These are phyloP conservation scores for Somateria mollissima DNA, from an alignment of 2,797 vertebrate species.

Conservation along the genomic window DNA sequence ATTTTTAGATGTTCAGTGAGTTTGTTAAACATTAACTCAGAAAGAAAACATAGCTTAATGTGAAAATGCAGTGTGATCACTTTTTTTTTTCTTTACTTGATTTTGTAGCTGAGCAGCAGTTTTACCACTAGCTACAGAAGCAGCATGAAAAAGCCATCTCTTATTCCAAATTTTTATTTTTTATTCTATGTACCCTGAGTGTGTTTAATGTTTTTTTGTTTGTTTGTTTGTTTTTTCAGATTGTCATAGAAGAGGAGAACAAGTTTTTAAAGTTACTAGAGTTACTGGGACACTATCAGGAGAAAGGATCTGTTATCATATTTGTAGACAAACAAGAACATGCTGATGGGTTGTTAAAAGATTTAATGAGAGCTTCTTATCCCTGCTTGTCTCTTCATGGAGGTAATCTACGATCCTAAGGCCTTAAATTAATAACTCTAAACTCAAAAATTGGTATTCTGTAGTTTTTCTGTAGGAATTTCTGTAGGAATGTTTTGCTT, in stretches of 20 bases:
- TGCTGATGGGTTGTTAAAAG: conserved; percentile 92
- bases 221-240: conserved; percentile 75
- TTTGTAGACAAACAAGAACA: conserved; percentile 99
- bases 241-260: conserved; percentile 97
- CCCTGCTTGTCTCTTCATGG: conserved; percentile 98
- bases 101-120: background rate
- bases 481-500: background rate
- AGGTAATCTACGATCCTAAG: conserved; percentile 79
- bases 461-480: background rate
- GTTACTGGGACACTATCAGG: conserved; percentile 96
- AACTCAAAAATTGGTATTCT: background rate
- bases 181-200: background rate
- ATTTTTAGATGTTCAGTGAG: background rate
- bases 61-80: background rate
- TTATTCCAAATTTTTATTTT: background rate
- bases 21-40: background rate
- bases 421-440: background rate
- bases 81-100: background rate
- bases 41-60: background rate
- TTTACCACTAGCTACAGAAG: background rate
- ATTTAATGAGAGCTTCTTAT: conserved; percentile 98
- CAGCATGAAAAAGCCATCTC: background rate
- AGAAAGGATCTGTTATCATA: conserved; percentile 96
- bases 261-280: conserved; percentile 98
- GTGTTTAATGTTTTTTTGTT: background rate